These are phyloP conservation scores for Drosophila nr. fundita DNA, from an alignment of 2,888 invertebrate species.

Conservation along the genomic window DNA sequence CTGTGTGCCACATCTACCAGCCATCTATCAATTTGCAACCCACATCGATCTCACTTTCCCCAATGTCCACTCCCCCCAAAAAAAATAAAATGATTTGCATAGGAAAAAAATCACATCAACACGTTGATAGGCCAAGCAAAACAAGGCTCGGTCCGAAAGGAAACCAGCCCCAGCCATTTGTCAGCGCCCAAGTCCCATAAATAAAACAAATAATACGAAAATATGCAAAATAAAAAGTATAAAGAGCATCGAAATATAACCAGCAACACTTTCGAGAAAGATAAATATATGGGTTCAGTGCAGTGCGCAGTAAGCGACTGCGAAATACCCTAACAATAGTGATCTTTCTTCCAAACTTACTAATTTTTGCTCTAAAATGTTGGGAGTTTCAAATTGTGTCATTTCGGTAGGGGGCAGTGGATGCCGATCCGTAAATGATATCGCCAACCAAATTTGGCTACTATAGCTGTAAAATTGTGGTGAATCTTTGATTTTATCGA, in stretches of 20 bases:
- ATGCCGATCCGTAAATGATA: no score
- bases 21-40: constrained; percentile 53
- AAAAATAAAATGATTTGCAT: constrained; percentile 44
- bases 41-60: constrained; percentile 39
- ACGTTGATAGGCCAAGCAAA: constrained; percentile 61
- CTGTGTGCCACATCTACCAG: constrained; percentile 11
- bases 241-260: constrained; percentile 55
- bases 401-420: no score
- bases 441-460: no score
- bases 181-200: constrained; percentile 71
- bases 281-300: not conserved
- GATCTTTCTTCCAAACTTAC: no score
- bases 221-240: constrained; percentile 75
- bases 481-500: no score
- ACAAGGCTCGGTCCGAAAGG: constrained; percentile 20
- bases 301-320: not conserved
- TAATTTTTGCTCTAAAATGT: no score
- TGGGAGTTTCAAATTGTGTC: no score
- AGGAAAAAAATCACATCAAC: constrained; percentile 72
- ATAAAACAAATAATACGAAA: constrained; percentile 78
- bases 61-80: not conserved
- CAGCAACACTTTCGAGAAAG: constrained; percentile 9
- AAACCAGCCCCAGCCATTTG: constrained; percentile 57
- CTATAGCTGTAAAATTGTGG: no score
- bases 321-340: not conserved